Base-by-base conservation (phyloP, 2,113 vertebrate species). In the Pelvicachromis taeniatus region DNA sequence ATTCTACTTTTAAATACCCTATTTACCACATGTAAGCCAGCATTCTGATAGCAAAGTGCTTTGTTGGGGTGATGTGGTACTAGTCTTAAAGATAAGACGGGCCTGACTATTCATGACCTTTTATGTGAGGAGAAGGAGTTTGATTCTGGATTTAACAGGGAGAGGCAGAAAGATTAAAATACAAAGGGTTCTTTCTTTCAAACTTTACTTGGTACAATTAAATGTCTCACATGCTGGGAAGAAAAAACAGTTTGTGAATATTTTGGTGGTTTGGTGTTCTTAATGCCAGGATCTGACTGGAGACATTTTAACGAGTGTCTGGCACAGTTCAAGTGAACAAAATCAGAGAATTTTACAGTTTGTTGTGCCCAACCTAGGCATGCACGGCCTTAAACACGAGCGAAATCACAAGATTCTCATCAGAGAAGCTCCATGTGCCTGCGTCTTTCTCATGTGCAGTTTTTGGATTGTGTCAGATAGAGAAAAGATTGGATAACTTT, bases 331-430 rank as follows among this genome's bases (percentile, higher is more conserved):
- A 93, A 82, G 86, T 92, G 87, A 88, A 93, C 92, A 90, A 83
- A 90, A 93, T 89, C 48, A n/a, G 70, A 84, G 88, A 93, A 92
- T 93, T 91, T 94, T 85, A 89, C 85, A 94, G 85, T 88, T 84
- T 1, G 55, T 91, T 88, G 89, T 89, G 78, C 90, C 65, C 80
- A 61, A 78, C 70, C 55, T 16, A 75, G 79, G 77, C 79, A 88
- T 89, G 85, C 31, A 68, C 87, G 88, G 90, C 92, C 78, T 93
- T 87, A 89, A 90, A 93, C 85, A 79, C 56, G 87, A 90, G 87
- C 75, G 81, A 84, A 85, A 90, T 90, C 90, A 70, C 88, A 85
- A 68, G 87, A 92, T 92, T 93, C 77, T 61, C 55, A 16, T 55
- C 58, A 52, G 56, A 85, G 75, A 40, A 53, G 48, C 19, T 70